Evolutionary conservation across 2,888 invertebrate species (phyloP), one percentile per base, ranked within the genome.

Genomic region (Axea sp.): DNA sequence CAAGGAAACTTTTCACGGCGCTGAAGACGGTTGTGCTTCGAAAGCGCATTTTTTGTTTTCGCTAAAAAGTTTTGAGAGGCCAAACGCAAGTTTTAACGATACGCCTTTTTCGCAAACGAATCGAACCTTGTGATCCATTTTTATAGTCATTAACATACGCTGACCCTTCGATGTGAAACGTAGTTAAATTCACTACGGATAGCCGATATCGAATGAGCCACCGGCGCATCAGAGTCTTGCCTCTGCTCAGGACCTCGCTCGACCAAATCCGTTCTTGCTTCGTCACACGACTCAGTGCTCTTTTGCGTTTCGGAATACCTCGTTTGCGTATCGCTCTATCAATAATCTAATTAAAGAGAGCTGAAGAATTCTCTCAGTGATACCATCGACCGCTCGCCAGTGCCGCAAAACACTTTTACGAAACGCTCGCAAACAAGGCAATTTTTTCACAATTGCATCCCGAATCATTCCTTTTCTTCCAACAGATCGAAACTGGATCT

Each of bases 51-150:
- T 31, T 7, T 30, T 51, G 35, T 35, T 51, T 51, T 51, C 35
- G 35, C 35, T 51, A 51, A 51, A 30, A 51, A 51, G 35, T 51
- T 51, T 35, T 7, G 8, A 24, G 24, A 19, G n/a, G 33, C 22
- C 12, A 5, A 24, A 7, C 7, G 17, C 17, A n/a, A n/a, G n/a
- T n/a, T n/a, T n/a, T n/a, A n/a, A n/a, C n/a, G n/a, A n/a, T n/a
- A n/a, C 15, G 19, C 14, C 19, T 49, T 49, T 45, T 30, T 28
- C n/a, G 28, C 49, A 9, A 51, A 14, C 22, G 35, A 51, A 51
- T 51, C 35, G 35, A 33, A 51, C 35, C 14, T 22, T 24, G 33
- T 22, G n/a, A 51, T 51, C 24, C 24, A 51, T 35, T 51, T 35
- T n/a, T 8, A n/a, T 22, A 12, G 33, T 49, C 33, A 22, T 49